phyloP scores from a whole-genome alignment of 2,797 vertebrate species.

The Taeniopygia guttata region DNA sequence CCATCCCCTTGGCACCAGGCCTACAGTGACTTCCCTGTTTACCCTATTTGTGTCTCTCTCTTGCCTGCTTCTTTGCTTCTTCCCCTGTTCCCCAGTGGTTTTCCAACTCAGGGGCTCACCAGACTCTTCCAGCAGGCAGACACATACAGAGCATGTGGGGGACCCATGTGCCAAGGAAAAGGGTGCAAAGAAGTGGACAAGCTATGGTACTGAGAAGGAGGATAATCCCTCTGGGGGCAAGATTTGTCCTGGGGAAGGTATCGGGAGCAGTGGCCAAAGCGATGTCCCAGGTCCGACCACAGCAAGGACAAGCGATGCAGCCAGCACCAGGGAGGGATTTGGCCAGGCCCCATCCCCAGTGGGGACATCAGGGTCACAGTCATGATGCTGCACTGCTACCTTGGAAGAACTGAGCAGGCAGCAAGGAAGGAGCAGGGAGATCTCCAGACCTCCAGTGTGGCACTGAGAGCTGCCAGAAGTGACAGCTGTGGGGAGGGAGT shows the following conservation, averaged over 20 bases:
- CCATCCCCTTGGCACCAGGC: not conserved
- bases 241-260: not conserved
- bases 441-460: not conserved
- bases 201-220: not conserved
- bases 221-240: not conserved
- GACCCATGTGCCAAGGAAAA: not conserved
- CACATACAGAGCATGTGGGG: accelerated
- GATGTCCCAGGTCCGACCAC: not conserved
- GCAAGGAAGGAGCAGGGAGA: not conserved
- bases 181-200: not conserved
- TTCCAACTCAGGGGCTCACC: accelerated
- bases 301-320: not conserved
- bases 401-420: not conserved
- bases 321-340: accelerated
- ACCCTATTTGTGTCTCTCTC: not conserved
- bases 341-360: not conserved
- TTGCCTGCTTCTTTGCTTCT: not conserved
- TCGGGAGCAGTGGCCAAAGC: not conserved
- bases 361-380: not conserved
- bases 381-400: not conserved
- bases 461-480: not conserved
- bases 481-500: not conserved
- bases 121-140: not conserved
- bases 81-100: accelerated
- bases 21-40: not conserved